These are phyloP conservation scores for Pterophyllum scalare DNA, from an alignment of 2,113 vertebrate genomes.

Conservation along the genomic window DNA sequence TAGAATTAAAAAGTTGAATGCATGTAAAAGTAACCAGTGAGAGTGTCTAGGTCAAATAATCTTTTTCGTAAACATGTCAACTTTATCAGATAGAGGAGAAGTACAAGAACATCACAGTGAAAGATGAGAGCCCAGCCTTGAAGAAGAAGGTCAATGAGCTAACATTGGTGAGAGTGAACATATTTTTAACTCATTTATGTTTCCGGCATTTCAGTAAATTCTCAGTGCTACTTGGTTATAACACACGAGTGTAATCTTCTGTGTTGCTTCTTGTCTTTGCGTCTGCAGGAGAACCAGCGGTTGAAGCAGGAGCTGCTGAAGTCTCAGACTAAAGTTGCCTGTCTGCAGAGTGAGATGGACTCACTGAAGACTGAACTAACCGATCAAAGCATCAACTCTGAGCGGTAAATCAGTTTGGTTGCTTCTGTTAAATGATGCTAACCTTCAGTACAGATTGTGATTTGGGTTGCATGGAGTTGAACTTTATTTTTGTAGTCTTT, in stretches of 20 bases:
- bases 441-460: not conserved
- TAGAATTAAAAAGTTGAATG: not conserved
- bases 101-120: slow-evolving; percentile 86
- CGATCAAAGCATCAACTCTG: slow-evolving; percentile 90
- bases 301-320: slow-evolving; percentile 94
- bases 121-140: slow-evolving; percentile 87
- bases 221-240: not conserved
- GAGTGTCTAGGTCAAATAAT: not conserved
- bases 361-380: slow-evolving; percentile 92
- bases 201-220: not conserved
- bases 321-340: slow-evolving; percentile 92
- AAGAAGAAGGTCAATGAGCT: slow-evolving; percentile 91
- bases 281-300: slow-evolving; percentile 90
- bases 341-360: slow-evolving; percentile 94
- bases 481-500: not conserved
- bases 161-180: slow-evolving; percentile 84
- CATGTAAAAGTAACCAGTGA: not conserved
- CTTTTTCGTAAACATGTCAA: not conserved
- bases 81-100: slow-evolving; percentile 90
- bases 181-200: not conserved
- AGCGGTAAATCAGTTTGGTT: slow-evolving; percentile 80
- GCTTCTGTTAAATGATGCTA: not conserved
- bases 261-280: not conserved
- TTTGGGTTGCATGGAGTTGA: not conserved
- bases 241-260: not conserved